Base-by-base conservation (phyloP, 2,888 invertebrate species). In the Tryphoninae sp. region DNA sequence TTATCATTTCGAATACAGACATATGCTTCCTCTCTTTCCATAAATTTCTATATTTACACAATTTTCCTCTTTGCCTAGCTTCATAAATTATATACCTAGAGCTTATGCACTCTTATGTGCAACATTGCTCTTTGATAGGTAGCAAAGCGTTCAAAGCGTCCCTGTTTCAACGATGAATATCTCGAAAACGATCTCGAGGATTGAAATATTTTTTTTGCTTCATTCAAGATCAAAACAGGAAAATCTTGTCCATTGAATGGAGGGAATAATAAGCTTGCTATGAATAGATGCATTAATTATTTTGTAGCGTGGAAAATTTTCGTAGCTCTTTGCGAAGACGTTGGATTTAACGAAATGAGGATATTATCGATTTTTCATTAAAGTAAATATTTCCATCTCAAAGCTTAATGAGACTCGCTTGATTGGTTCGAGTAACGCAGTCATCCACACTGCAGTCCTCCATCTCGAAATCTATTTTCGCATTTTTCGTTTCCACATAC, bases 1-100 rank as follows among this genome's bases (percentile, higher is more conserved):
- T 77, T 77, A 77, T 77, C 77, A 71, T 64, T 45, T 19, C 6
- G 53, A 55, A 77, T 58, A 45, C 69, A 69, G 19, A 71, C 64
- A 51, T 55, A 58, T 58, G 67, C 33, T 76, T 69, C 71, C 77
- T 71, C 77, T 71, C 62, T 51, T 58, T 26, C 13, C 33, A 33
- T 33, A 33, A 33, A 26, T 55, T 13, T 64, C 22, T 69, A 6
- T 23, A 11, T 23, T 55, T 71, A 19, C 53, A 19, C 22, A 53
- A 68, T 59, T 67, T 67, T 33, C 22, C 45, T 42, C 8, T n/a
- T 58, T 4, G 42, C 16, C 16, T 1, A 0, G n/a, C 58, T 45
- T 16, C 40, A 42, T 73, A 53, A 73, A 73, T 64, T 62, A 55
- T 55, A 55, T 19, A 55, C 19, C 16, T 19, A 13, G 13, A 51